Base-by-base conservation (phyloP, 2,113 vertebrate species). In the Opisthocomus hoazin region DNA sequence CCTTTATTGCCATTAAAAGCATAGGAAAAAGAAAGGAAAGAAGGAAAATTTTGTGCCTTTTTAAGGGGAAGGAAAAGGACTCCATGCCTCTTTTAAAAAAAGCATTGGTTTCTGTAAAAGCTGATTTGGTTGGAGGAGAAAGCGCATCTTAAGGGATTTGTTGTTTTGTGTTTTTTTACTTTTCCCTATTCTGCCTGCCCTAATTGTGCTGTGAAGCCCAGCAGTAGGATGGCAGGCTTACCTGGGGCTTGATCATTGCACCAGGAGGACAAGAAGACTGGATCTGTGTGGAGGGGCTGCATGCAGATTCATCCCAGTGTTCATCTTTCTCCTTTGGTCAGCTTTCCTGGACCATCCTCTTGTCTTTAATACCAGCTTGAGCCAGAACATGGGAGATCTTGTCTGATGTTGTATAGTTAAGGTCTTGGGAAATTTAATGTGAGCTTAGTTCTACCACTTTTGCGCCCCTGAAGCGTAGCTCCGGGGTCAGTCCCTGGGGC, bases 401-500 rank as follows among this genome's bases (percentile, higher is more conserved):
- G 11, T 34, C 70, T 32, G 14, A 50, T 13, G 14, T n/a, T 15
- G 30, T 32, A 15, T 56, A 39, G n/a, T 51, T 75, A 50, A 87
- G 19, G 16, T 43, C 29, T 85, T 68, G 43, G 61, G 56, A 65
- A 79, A 54, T 37, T 53, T 45, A 2, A 0, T 8, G 9, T 9
- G 15, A 34, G 60, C 14, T 79, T 39, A 30, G 15, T 32, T 68
- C 29, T 43, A 15, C 29, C 41, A 4, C 14, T 37, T 61, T 27
- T 57, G 41, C n/a, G 60, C 21, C 34, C 20, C 9, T 45, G 21
- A n/a, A 58, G 7, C 4, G 0, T 29, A 65, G 21, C 41, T 48
- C 41, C 0, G 1, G 16, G 6, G 7, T 27, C 4, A 1, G 34
- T 43, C 10, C 9, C 15, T 26, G 57, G 9, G 27, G 5, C 27